These are phyloP conservation scores for Apis laboriosa DNA, from an alignment of 1,140 invertebrate genomes.

Conservation along the genomic window DNA sequence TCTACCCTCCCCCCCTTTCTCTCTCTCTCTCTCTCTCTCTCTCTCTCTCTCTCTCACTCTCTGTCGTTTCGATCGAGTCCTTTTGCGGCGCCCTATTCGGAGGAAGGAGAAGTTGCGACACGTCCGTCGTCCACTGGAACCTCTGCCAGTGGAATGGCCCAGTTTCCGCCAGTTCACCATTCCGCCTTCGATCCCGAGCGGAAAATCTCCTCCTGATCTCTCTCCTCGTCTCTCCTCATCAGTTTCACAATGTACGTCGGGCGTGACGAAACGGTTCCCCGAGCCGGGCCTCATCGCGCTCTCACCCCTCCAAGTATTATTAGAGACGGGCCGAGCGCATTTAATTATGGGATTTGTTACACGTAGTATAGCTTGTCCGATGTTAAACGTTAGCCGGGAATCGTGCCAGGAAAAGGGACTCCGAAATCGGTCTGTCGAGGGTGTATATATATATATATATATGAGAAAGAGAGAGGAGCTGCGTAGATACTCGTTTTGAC, in stretches of 20 bases:
- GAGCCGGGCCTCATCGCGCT: conserved; percentile 15
- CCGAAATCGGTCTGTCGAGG: conserved; percentile 10
- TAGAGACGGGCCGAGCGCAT: conserved; percentile 29
- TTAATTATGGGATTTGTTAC: conserved; percentile 47
- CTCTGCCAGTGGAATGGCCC: conserved; percentile 31
- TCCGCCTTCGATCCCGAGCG: background rate
- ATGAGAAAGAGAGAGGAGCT: background rate
- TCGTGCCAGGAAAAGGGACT: conserved; percentile 19
- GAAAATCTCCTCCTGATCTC: conserved; percentile 42
- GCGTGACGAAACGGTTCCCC: conserved; percentile 18
- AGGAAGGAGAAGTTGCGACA: conserved; percentile 49
- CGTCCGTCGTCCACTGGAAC: conserved; percentile 37
- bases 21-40: conserved; percentile 21
- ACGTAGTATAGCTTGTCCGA: background rate
- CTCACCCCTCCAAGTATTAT: conserved; percentile 11
- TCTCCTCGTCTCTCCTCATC: background rate
- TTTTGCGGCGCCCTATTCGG: conserved; percentile 68
- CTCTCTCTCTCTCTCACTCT: background rate
- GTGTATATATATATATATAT: background rate
- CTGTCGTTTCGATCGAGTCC: conserved; percentile 4
- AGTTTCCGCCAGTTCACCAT: conserved; percentile 18
- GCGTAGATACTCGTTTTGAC: background rate
- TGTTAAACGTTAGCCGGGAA: conserved; percentile 15
- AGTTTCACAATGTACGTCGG: conserved; percentile 41
- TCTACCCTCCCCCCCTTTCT: conserved; percentile 28